These are phyloP conservation scores for Kryptopterus vitreolus DNA, from an alignment of 2,797 vertebrate genomes.

Conservation along the genomic window DNA sequence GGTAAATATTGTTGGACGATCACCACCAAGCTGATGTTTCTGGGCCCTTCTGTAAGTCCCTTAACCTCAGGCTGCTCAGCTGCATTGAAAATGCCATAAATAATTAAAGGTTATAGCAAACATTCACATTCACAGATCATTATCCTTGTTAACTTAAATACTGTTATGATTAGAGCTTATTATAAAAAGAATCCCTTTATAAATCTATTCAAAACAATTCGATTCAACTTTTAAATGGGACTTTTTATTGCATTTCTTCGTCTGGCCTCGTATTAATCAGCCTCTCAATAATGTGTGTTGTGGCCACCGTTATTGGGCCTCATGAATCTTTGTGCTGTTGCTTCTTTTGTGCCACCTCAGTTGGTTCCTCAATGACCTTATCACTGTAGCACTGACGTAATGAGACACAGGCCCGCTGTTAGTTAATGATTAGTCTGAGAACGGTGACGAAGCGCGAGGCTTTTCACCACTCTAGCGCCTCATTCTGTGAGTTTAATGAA, in stretches of 20 bases:
- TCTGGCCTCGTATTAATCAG: neutral
- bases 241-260: neutral
- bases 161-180: neutral
- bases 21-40: too few species aligned
- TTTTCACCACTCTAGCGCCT: neutral
- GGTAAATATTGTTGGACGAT: too few species aligned
- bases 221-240: too few species aligned
- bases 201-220: neutral
- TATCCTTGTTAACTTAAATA: neutral
- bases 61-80: too few species aligned
- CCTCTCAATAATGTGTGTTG: neutral
- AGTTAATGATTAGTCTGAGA: slow-evolving; percentile 31
- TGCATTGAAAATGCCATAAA: too few species aligned
- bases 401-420: slow-evolving; percentile 18
- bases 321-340: neutral
- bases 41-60: too few species aligned
- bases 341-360: neutral
- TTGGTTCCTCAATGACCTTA: slow-evolving; percentile 28
- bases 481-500: neutral
- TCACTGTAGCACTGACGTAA: slow-evolving; percentile 26
- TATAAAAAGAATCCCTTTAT: neutral
- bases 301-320: neutral
- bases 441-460: neutral
- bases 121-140: neutral
- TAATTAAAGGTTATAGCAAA: neutral